These are phyloP conservation scores for Drosophila formosana DNA, from an alignment of 2,888 invertebrate genomes.

Conservation along the genomic window DNA sequence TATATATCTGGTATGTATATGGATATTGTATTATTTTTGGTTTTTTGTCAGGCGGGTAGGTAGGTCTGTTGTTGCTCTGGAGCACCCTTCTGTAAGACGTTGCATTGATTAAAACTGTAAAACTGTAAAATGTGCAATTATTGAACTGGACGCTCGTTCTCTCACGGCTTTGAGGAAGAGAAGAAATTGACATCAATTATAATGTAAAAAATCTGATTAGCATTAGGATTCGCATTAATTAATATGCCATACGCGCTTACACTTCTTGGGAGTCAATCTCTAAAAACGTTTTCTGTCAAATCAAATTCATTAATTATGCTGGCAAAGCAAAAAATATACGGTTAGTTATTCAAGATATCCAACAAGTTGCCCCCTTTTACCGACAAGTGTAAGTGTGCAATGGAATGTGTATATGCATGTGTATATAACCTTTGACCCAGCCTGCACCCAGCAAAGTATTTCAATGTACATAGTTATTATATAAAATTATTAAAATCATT, in stretches of 20 bases:
- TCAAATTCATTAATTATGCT: conserved; percentile 44
- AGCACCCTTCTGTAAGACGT: conserved; percentile 48
- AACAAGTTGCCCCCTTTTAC: conserved; percentile 22
- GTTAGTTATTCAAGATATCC: conserved; percentile 20
- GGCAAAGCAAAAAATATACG: conserved; percentile 22
- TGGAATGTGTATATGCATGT: background rate
- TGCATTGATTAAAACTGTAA: conserved; percentile 14
- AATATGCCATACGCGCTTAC: conserved; percentile 51
- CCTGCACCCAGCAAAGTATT: conserved; percentile 30
- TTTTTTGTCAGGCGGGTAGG: conserved; percentile 27
- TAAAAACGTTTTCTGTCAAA: conserved; percentile 32
- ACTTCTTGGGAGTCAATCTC: conserved; percentile 45
- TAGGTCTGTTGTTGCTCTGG: conserved; percentile 52
- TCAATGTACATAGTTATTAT: conserved; percentile 1
- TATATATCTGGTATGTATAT: conserved; percentile 9
- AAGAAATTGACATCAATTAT: conserved; percentile 73
- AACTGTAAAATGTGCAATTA: conserved; percentile 45
- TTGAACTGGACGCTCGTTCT: conserved; percentile 39
- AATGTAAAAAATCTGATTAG: conserved; percentile 55
- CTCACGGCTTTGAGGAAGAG: conserved; percentile 67
- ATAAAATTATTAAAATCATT: conserved; percentile 20
- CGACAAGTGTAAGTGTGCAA: conserved; percentile 24
- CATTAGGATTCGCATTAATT: conserved; percentile 29
- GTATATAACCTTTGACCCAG: conserved; percentile 17
- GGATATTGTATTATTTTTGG: conserved; percentile 17